phyloP scores from a whole-genome alignment of 2,113 vertebrate genomes.

The Hystrix brachyura region DNA sequence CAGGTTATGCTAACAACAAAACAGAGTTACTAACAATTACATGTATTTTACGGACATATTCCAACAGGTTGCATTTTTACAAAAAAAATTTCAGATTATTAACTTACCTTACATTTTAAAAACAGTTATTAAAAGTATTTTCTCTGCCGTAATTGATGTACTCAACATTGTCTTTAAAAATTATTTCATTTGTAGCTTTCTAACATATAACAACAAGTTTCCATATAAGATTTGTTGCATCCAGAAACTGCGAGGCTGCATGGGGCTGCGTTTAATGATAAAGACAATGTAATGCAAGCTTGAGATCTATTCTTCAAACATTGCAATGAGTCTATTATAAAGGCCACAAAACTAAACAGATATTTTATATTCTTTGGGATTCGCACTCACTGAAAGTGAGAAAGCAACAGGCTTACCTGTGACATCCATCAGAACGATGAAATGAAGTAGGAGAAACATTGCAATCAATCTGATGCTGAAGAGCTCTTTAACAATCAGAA shows the following conservation, averaged over 20 bases:
- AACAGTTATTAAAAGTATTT: conserved; percentile 1
- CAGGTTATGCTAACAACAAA: background rate
- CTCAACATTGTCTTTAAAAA: background rate
- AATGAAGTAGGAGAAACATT: conserved; percentile 77
- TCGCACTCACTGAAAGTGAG: background rate
- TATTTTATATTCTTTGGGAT: conserved; percentile 38
- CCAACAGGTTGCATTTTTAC: conserved; percentile 62
- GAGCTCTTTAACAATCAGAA: conserved; percentile 51
- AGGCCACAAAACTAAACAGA: background rate
- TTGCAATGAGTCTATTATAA: background rate
- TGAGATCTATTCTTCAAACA: background rate
- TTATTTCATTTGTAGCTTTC: conserved; percentile 38
- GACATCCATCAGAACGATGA: conserved; percentile 73
- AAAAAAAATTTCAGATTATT: background rate
- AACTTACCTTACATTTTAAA: background rate
- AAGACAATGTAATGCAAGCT: background rate
- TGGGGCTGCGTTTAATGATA: background rate
- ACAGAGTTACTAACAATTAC: background rate
- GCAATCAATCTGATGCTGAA: conserved; percentile 45
- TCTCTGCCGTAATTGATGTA: background rate
- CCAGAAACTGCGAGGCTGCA: background rate
- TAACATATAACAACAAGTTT: background rate
- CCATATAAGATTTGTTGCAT: background rate
- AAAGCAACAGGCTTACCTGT: conserved; percentile 78
- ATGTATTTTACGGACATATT: background rate